Conservation (phyloP, 1,140 invertebrate species). For the Latrodectus geometricus region DNA sequence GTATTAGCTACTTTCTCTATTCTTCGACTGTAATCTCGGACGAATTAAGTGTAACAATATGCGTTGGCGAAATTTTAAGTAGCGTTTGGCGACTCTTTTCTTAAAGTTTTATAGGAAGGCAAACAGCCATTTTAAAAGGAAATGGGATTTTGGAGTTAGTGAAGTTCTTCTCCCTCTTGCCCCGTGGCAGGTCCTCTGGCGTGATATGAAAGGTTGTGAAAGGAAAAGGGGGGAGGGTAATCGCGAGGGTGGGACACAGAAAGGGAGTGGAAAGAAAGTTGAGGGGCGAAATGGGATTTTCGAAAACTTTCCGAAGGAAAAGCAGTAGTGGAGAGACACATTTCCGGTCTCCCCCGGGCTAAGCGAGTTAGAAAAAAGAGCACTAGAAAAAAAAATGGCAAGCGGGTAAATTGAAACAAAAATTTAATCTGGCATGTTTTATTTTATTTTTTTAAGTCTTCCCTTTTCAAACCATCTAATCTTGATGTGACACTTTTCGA, state of each 20-base stretch:
- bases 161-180: background rate
- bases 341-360: background rate
- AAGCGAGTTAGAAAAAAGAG: background rate
- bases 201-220: background rate
- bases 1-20: no score
- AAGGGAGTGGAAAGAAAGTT: background rate
- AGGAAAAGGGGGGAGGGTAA: background rate
- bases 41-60: no score
- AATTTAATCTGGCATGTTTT: constrained; percentile 14
- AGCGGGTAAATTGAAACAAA: constrained; percentile 8
- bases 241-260: background rate
- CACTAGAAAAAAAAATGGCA: background rate
- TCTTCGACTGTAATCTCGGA: no score
- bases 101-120: background rate
- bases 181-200: background rate
- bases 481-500: no score
- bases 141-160: constrained; percentile 12
- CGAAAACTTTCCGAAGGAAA: background rate
- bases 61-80: background rate
- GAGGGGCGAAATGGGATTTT: constrained; percentile 18
- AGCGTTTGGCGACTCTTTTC: background rate
- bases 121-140: constrained; percentile 2
- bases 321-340: background rate
- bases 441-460: no score
- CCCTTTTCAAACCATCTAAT: no score